Conservation (phyloP, 2,888 invertebrate genomes). For the Yponomeuta cagnagella region DNA sequence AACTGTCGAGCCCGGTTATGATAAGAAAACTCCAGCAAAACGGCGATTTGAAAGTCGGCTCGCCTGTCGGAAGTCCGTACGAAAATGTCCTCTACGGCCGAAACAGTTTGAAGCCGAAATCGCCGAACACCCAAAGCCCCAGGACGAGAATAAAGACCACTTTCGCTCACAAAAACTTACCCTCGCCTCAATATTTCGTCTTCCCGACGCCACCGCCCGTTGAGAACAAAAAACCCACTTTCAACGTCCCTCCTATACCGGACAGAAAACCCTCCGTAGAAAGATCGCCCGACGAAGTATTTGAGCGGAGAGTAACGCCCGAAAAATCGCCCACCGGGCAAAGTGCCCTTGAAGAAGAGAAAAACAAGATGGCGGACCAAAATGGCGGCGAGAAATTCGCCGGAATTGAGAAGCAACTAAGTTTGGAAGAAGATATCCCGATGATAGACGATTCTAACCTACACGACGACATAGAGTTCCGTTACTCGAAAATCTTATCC, state of each 20-base stretch:
- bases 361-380: conserved; percentile 18
- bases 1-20: conserved; percentile 62
- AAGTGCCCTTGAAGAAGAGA: conserved; percentile 13
- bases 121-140: conserved; percentile 71
- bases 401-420: conserved; percentile 68
- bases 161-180: conserved; percentile 69
- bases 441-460: conserved; percentile 68
- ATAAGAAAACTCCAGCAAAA: conserved; percentile 52
- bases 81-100: conserved; percentile 76
- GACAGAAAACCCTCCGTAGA: neutral
- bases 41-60: conserved; percentile 24
- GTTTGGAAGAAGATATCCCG: conserved; percentile 70
- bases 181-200: conserved; percentile 66
- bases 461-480: conserved; percentile 62
- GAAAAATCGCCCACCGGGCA: neutral
- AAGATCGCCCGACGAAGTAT: neutral
- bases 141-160: conserved; percentile 78
- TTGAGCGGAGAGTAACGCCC: neutral
- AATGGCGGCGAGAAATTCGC: conserved; percentile 29
- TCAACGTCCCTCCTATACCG: conserved; percentile 23
- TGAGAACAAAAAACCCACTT: conserved; percentile 46
- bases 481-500: conserved; percentile 47
- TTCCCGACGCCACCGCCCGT: conserved; percentile 63
- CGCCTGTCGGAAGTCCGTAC: conserved; percentile 70
- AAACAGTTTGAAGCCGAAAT: conserved; percentile 56